Evolutionary conservation across 2,888 invertebrate genomes (phyloP).

Genomic region (Dasypolia templi): DNA sequence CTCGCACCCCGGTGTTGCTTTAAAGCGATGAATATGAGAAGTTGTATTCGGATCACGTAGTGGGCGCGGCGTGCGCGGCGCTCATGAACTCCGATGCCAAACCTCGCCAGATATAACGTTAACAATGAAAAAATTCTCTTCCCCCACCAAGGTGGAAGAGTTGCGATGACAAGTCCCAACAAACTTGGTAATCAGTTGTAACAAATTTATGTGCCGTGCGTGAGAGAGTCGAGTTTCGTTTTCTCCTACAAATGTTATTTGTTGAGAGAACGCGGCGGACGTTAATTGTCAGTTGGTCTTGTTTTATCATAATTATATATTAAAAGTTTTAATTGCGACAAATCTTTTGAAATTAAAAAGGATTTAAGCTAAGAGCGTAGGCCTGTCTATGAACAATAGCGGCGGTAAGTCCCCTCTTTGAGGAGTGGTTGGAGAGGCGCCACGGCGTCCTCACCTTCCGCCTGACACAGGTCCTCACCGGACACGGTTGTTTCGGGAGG

Average conservation of each 20-base stretch:
- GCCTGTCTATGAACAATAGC: too few relatives aligned
- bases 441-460: too few relatives aligned
- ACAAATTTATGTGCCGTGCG: constrained; percentile 88
- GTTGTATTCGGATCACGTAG: constrained; percentile 88
- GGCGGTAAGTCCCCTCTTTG: too few relatives aligned
- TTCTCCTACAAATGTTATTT: constrained; percentile 66
- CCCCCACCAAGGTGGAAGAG: constrained; percentile 84
- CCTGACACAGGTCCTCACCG: too few relatives aligned
- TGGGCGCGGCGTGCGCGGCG: constrained; percentile 82
- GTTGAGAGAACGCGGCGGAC: constrained; percentile 63
- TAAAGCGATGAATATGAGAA: constrained; percentile 89
- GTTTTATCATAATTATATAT: constrained; percentile 67
- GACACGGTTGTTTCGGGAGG: too few relatives aligned
- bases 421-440: too few relatives aligned
- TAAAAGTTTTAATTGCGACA: constrained; percentile 61
- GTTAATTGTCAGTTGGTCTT: constrained; percentile 68
- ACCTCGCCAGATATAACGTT: constrained; percentile 85
- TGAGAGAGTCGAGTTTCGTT: constrained; percentile 74
- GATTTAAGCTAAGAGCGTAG: constrained; percentile 52
- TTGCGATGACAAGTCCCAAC: constrained; percentile 87
- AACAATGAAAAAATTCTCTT: constrained; percentile 86
- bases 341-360: constrained; percentile 61
- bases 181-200: constrained; percentile 89
- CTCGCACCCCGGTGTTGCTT: constrained; percentile 81
- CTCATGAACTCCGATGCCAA: constrained; percentile 89